Base-by-base conservation (phyloP, 2,797 vertebrate species). In the Apodemus agrarius region DNA sequence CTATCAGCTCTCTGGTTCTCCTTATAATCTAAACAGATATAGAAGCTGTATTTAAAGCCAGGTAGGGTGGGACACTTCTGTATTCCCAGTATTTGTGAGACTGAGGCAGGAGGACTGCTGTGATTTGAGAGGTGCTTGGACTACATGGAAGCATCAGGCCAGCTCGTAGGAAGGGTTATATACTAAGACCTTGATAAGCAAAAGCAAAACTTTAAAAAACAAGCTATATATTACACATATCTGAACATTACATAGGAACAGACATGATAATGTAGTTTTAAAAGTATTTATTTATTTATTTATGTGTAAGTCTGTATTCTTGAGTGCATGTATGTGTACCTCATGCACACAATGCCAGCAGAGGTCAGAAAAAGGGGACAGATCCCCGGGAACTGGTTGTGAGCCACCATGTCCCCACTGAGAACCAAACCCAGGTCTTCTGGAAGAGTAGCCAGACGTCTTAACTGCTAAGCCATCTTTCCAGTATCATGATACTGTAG, bases 11-110 rank as follows among this genome's bases (percentile, higher is more conserved):
- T 93, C 6, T 13, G 65, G 83, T 83, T 93, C 29, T 91, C 59
- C n/a, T 75, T 12, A 89, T 80, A 93, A 76, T 76, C 67, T 95
- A 16, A 95, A 86, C 8, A 85, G 52, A 94, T 49, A 80, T 9
- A 69, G 88, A 81, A 65, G n/a, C 14, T 49, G 3, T 43, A 91
- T 61, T 95, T 80, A 57, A 91, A 65, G 52, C 26, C n/a, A n/a
- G 40, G 54, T 43, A 59, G 24, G 26, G 16, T 29, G 17, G 19
- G 34, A 52, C 6, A 16, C 29, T 43, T 75, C 37, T 76, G 10
- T 22, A 43, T 13, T 88, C 26, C 52, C 69, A 59, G 86, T 40
- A 31, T 54, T 46, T 21, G 26, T 75, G 54, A 76, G 54, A 26
- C 57, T 76, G 52, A 89, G 37, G 29, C 52, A 59, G 86, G 52